Base-by-base conservation (phyloP, 2,888 invertebrate genomes). In the Steinernema hermaphroditum region DNA sequence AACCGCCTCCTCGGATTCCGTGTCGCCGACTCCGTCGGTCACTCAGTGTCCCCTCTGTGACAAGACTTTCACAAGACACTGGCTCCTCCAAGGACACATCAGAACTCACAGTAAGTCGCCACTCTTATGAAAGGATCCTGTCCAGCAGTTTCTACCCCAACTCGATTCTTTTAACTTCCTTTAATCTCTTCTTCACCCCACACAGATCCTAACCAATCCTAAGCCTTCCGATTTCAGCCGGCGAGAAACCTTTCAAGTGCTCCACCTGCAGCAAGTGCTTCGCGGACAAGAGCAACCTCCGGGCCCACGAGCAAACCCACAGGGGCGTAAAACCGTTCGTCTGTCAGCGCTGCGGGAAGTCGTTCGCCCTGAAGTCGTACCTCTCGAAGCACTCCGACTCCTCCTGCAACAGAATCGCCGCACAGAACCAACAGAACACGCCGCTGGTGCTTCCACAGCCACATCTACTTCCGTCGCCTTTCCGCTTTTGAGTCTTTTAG, bases 341-440 rank as follows among this genome's bases (percentile, higher is more conserved):
- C 16, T 94, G 94, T 86, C 89, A 90, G 22, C 90, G 93, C 27
- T 94, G 94, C 87, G 92, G 93, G 54, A 94, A 94, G 87, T 92
- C 93, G 0, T 94, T 94, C 87, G 94, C 94, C 0, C 89, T 94
- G 32, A 94, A 94, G 86, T 93, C 93, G 12, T 94, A 94, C 88
- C 90, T 94, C 22, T 92, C 93, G 88, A 94, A 94, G 86, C 94
- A 94, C 88, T 62, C 62, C 4, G 62, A 62, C 32, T 62, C 62
- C 4, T 62, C 62, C 32, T 62, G 62, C 62, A 12, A 62, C 62
- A 9, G 62, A 6, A 32, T 32, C 62, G 1, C 34, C 62, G 19
- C 29, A 22, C 27, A 22, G 8, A 12, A 29, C 27, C 29, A 22
- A 1, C 22, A 16, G 54, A 16, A 16, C 6, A 22, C 54, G 12